Conservation (phyloP, 2,888 invertebrate genomes). For the Bombyx huttoni region DNA sequence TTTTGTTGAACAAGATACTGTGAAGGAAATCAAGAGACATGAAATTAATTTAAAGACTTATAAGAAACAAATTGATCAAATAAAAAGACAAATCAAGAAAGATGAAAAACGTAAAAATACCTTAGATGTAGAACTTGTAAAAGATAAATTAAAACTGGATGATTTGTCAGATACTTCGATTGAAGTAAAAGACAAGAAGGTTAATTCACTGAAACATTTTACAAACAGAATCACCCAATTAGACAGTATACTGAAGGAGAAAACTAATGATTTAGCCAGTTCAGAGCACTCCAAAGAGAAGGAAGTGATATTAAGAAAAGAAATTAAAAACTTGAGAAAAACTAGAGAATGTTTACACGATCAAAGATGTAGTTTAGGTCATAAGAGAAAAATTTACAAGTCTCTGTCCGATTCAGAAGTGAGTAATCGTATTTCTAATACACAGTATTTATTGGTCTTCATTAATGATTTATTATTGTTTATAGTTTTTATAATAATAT, state of each 20-base stretch:
- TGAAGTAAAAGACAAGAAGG: slow-evolving; percentile 70
- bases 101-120: slow-evolving; percentile 81
- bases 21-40: slow-evolving; percentile 78
- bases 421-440: slow-evolving; percentile 4
- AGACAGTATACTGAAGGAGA: slow-evolving; percentile 79
- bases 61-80: slow-evolving; percentile 81
- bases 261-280: slow-evolving; percentile 76
- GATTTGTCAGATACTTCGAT: slow-evolving; percentile 64
- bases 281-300: slow-evolving; percentile 72
- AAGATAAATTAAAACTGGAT: slow-evolving; percentile 64
- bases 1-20: slow-evolving; percentile 67
- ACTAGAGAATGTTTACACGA: slow-evolving; percentile 85
- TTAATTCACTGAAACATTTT: slow-evolving; percentile 74
- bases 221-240: slow-evolving; percentile 78
- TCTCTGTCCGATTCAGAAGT: slow-evolving; percentile 79
- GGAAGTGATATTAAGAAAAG: slow-evolving; percentile 78
- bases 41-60: slow-evolving; percentile 81
- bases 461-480: background rate
- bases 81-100: slow-evolving; percentile 80
- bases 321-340: slow-evolving; percentile 84
- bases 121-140: slow-evolving; percentile 76
- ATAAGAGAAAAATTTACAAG: slow-evolving; percentile 81
- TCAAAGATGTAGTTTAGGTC: slow-evolving; percentile 80
- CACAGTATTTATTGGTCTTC: too few species aligned
- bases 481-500: background rate